phyloP scores from a whole-genome alignment of 2,113 vertebrate genomes.

The Corythornis madagascariensis region DNA sequence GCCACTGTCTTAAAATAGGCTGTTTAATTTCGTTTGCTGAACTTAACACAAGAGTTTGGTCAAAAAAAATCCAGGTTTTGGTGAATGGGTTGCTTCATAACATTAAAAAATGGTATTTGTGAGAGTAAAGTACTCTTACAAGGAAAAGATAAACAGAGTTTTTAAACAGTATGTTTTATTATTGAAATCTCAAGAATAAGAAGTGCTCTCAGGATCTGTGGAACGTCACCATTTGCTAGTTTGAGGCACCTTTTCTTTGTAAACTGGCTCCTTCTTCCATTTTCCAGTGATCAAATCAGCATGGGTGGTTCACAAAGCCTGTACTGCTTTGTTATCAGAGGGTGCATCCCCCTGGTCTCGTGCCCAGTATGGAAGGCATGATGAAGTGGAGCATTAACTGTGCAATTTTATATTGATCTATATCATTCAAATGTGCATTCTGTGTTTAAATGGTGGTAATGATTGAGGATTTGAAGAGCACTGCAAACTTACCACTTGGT shows the following conservation, averaged over 20 bases:
- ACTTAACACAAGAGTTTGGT: neutral
- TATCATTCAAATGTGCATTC: neutral
- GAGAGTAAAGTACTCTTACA: neutral
- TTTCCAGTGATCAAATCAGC: neutral
- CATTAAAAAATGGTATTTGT: neutral
- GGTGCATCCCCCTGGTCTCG: neutral
- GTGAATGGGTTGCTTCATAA: neutral
- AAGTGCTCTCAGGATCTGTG: neutral
- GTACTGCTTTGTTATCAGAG: neutral
- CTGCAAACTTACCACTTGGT: neutral
- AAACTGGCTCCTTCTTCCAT: neutral
- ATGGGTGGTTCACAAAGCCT: neutral
- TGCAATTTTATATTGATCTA: neutral
- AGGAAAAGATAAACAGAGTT: neutral
- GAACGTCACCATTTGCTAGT: neutral
- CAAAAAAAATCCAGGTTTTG: neutral
- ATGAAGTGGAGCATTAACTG: neutral
- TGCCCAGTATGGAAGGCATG: neutral
- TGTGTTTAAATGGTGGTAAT: neutral
- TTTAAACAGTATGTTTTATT: neutral
- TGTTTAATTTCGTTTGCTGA: neutral
- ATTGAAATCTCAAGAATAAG: neutral
- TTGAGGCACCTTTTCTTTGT: neutral
- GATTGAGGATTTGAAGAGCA: neutral
- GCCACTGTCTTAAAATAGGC: neutral